Conservation (phyloP, 2,113 vertebrate species). For the Ascaphus truei region DNA sequence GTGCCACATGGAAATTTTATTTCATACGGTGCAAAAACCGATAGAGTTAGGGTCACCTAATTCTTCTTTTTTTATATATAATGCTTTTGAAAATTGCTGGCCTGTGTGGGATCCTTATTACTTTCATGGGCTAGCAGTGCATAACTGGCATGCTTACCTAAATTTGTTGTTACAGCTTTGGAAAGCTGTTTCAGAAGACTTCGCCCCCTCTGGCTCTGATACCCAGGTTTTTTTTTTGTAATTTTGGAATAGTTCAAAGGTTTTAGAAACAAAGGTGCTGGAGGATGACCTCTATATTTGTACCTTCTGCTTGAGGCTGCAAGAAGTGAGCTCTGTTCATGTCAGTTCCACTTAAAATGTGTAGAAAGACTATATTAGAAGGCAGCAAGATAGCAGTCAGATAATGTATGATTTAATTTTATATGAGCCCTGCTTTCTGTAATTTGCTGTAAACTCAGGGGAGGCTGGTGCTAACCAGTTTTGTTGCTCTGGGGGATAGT, state of each 20-base stretch:
- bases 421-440: conserved; percentile 92
- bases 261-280: conserved; percentile 60
- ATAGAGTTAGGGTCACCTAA: conserved; percentile 77
- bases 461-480: conserved; percentile 80
- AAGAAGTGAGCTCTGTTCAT: conserved; percentile 66
- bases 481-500: conserved; percentile 75
- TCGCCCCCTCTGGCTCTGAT: conserved; percentile 51
- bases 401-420: conserved; percentile 99
- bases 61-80: conserved; percentile 45
- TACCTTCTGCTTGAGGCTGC: conserved; percentile 66
- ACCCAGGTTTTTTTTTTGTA: conserved; percentile 43
- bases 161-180: conserved; percentile 66
- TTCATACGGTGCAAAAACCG: conserved; percentile 84
- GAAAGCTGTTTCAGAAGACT: conserved; percentile 61
- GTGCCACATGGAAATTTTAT: conserved; percentile 97
- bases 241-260: conserved; percentile 74
- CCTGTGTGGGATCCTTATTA: conserved; percentile 68
- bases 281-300: conserved; percentile 68
- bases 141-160: conserved; percentile 69
- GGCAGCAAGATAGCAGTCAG: conserved; percentile 90
- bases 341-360: conserved; percentile 80
- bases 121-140: conserved; percentile 59
- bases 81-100: conserved; percentile 70
- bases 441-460: conserved; percentile 94
- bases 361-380: conserved; percentile 77